Percentiles rank a stretch among this genome's conserved stretches.
phyloP scores from a whole-genome alignment of 2,888 invertebrate genomes.

The Synanthedon myopaeformis region DNA sequence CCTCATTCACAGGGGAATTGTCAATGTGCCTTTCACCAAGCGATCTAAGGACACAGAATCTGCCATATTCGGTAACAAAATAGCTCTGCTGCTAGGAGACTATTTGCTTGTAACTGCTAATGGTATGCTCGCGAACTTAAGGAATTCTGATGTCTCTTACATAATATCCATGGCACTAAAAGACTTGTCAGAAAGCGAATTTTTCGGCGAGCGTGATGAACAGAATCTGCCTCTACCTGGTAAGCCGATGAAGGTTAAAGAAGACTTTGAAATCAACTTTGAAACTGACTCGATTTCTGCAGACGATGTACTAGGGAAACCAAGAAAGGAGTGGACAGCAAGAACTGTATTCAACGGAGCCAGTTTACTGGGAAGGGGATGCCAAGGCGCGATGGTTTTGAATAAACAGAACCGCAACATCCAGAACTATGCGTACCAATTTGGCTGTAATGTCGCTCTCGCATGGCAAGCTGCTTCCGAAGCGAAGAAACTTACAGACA shows the following conservation, averaged over 20 bases:
- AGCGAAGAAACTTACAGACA: conserved; percentile 63
- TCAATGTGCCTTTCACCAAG: conserved; percentile 62
- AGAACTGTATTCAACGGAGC: conserved; percentile 79
- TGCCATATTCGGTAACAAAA: conserved; percentile 89
- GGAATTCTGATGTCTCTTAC: conserved; percentile 80
- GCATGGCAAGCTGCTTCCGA: conserved; percentile 80
- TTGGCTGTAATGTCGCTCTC: conserved; percentile 84
- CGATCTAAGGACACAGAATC: conserved; percentile 74
- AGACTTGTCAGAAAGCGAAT: conserved; percentile 87
- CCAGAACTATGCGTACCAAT: conserved; percentile 80
- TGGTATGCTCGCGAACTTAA: conserved; percentile 81
- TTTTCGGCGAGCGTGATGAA: conserved; percentile 79
- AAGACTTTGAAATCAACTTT: conserved; percentile 44
- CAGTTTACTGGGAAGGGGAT: conserved; percentile 76
- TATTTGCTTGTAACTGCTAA: conserved; percentile 86
- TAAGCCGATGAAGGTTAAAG: conserved; percentile 54
- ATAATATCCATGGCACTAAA: conserved; percentile 83
- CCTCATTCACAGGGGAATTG: conserved; percentile 78
- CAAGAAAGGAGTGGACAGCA: conserved; percentile 79
- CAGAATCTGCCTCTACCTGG: conserved; percentile 82
- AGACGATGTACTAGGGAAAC: conserved; percentile 64
- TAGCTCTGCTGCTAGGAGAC: conserved; percentile 87
- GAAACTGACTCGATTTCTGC: conserved; percentile 47
- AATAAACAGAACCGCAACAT: conserved; percentile 77
- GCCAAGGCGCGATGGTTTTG: conserved; percentile 81